phyloP scores from a whole-genome alignment of 2,113 vertebrate species.

The Forbesichthys agassizii region DNA sequence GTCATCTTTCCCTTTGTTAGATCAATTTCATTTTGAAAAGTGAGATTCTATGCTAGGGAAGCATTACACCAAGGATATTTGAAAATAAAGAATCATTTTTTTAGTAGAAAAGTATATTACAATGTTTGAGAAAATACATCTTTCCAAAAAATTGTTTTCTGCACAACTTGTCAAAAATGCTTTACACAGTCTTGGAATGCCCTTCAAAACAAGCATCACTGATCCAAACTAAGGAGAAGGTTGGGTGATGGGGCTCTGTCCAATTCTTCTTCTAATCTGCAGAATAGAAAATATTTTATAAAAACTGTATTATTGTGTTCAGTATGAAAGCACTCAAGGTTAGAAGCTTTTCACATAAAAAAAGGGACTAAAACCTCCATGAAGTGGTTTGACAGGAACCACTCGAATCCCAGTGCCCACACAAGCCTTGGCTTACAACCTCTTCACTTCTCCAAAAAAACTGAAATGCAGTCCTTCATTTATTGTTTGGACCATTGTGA shows the following conservation, averaged over 20 bases:
- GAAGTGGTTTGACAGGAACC: constrained; percentile 40
- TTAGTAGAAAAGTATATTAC: not conserved
- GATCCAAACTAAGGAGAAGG: constrained; percentile 35
- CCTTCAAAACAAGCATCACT: constrained; percentile 28
- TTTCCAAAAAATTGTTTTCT: constrained; percentile 34
- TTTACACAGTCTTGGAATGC: constrained; percentile 22
- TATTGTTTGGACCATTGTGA: constrained; percentile 53
- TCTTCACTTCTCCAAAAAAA: constrained; percentile 44
- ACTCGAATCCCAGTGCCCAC: constrained; percentile 29
- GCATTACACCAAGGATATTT: constrained; percentile 9
- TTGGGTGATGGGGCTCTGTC: constrained; percentile 25
- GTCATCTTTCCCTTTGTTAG: constrained; percentile 10
- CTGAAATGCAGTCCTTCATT: constrained; percentile 29
- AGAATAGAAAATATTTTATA: constrained; percentile 20
- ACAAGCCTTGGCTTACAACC: constrained; percentile 42
- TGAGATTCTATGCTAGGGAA: constrained; percentile 1
- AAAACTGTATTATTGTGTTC: constrained; percentile 34
- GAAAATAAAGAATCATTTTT: constrained; percentile 7
- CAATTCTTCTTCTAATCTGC: constrained; percentile 35
- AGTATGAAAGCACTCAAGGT: constrained; percentile 49
- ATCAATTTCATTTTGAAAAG: constrained; percentile 11
- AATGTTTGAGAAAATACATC: constrained; percentile 29
- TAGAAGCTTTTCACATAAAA: constrained; percentile 37
- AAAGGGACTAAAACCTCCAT: constrained; percentile 35
- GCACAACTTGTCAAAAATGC: constrained; percentile 26